phyloP scores from a whole-genome alignment of 2,113 vertebrate species.

The Numida meleagris region DNA sequence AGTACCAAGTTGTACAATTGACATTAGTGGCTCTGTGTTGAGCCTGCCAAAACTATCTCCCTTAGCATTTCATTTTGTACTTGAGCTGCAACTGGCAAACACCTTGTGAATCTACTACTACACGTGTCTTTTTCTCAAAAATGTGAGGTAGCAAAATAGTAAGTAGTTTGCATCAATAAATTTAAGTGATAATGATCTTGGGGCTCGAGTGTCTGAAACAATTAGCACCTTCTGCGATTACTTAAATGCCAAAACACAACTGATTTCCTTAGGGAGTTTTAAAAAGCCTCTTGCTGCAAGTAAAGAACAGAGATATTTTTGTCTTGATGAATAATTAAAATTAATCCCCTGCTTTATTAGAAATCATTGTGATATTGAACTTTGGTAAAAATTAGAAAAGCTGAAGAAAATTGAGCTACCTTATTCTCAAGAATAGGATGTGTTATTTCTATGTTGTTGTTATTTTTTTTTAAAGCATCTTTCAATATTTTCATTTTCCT shows the following conservation, averaged over 20 bases:
- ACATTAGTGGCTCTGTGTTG: background rate
- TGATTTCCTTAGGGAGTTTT: background rate
- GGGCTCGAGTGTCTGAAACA: background rate
- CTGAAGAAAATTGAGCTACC: background rate
- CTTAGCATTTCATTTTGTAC: background rate
- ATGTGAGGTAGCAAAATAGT: background rate
- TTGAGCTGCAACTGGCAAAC: background rate
- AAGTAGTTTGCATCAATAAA: background rate
- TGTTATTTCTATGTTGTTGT: background rate
- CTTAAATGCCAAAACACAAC: background rate
- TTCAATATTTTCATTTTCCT: background rate
- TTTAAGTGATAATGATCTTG: background rate
- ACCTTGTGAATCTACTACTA: background rate
- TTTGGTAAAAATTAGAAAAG: background rate
- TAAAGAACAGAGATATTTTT: background rate
- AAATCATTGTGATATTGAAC: background rate
- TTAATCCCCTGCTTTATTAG: background rate
- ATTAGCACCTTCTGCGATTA: constrained; percentile 13
- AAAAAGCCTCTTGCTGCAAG: background rate
- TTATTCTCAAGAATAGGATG: background rate
- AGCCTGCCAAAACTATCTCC: background rate
- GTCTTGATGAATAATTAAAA: background rate
- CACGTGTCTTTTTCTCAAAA: background rate
- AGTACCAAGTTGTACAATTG: background rate
- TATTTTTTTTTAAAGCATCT: background rate